Evolutionary conservation across 2,888 invertebrate genomes (phyloP).

Genomic region (Nasonovia ribisnigri): DNA sequence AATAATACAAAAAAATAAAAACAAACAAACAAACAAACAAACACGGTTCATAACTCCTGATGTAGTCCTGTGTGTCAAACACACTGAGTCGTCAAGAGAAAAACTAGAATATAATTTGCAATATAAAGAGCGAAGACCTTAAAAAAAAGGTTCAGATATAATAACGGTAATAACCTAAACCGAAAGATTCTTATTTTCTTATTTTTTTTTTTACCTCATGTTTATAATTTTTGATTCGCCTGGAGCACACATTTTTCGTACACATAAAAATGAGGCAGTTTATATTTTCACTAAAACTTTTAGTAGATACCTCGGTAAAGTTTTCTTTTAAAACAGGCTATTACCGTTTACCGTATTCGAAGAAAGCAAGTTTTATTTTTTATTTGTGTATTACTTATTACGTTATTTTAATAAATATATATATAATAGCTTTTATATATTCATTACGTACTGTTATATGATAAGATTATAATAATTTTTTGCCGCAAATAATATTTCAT

Average conservation of each 20-base stretch:
- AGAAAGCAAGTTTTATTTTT: constrained; percentile 11
- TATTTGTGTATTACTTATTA: not conserved
- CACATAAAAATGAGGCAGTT: constrained; percentile 48
- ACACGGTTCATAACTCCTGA: constrained; percentile 10
- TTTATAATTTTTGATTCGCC: constrained; percentile 58
- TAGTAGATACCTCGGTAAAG: constrained; percentile 23
- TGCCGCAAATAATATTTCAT: not conserved
- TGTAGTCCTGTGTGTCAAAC: constrained; percentile 16
- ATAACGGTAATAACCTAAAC: constrained; percentile 46
- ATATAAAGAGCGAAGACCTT: constrained; percentile 27
- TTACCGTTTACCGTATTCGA: constrained; percentile 49
- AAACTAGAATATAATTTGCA: constrained; percentile 50
- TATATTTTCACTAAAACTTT: constrained; percentile 51
- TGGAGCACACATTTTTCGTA: constrained; percentile 27
- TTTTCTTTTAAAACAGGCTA: constrained; percentile 47
- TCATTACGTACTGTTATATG: not conserved
- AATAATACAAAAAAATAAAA: constrained; percentile 17
- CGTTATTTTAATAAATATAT: constrained; percentile 38
- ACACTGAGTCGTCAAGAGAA: constrained; percentile 28
- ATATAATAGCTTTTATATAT: not conserved
- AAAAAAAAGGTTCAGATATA: constrained; percentile 48
- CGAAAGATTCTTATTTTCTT: constrained; percentile 34
- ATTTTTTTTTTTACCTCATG: not conserved
- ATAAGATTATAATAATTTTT: not conserved
- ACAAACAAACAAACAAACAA: not conserved